Conservation (phyloP, 2,113 vertebrate genomes). For the Turdus rufiventris region DNA sequence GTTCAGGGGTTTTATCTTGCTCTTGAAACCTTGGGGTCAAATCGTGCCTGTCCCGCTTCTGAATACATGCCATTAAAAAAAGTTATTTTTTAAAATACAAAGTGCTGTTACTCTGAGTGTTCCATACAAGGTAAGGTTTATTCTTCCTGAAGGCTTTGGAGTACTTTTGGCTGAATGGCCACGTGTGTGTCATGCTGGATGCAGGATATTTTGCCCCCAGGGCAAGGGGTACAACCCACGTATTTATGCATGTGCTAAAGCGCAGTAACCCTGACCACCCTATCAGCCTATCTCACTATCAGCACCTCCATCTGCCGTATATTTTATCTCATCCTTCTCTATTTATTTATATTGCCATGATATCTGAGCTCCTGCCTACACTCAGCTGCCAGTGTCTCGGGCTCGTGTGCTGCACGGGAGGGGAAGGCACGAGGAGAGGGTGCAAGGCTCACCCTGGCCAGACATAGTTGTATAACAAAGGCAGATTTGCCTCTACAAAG, state of each 20-base stretch:
- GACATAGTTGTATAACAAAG: background rate
- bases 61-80: background rate
- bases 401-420: background rate
- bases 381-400: conserved; percentile 13
- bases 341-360: conserved; percentile 65
- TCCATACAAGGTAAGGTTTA: background rate
- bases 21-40: background rate
- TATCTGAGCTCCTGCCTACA: conserved; percentile 64
- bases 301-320: conserved; percentile 41
- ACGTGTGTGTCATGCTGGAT: background rate
- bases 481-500: conserved; percentile 12
- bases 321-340: conserved; percentile 41
- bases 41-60: background rate
- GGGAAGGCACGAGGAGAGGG: background rate
- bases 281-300: conserved; percentile 44
- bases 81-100: background rate
- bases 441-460: conserved; percentile 4
- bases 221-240: conserved; percentile 37
- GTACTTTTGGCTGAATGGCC: background rate
- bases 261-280: conserved; percentile 34
- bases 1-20: background rate
- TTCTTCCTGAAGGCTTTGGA: background rate
- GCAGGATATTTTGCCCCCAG: conserved; percentile 28
- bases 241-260: conserved; percentile 35
- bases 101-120: background rate